Evolutionary conservation across 2,113 vertebrate genomes (phyloP).

Genomic region (Trichomycterus rosablanca): DNA sequence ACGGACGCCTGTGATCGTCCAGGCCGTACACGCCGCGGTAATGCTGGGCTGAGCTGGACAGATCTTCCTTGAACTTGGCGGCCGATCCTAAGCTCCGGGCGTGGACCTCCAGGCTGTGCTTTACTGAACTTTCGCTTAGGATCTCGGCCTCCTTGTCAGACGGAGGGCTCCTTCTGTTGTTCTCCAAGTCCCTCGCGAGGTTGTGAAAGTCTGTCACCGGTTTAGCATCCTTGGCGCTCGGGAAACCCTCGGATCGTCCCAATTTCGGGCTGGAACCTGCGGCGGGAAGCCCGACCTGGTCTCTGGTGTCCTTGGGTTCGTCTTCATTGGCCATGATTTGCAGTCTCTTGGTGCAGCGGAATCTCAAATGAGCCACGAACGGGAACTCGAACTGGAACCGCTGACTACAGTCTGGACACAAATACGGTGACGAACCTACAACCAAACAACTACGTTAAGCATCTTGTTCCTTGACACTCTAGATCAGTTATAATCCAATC

Average conservation of each 20-base stretch:
- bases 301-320: conserved; percentile 58
- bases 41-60: conserved; percentile 82
- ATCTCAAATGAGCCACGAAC: conserved; percentile 85
- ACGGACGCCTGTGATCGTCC: conserved; percentile 77
- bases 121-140: conserved; percentile 70
- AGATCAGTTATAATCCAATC: too few relatives aligned
- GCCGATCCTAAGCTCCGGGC: conserved; percentile 43
- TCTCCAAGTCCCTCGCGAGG: conserved; percentile 87
- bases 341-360: conserved; percentile 90
- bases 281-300: conserved; percentile 55
- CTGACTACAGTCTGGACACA: conserved; percentile 90
- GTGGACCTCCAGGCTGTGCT: conserved; percentile 68
- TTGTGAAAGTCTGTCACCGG: conserved; percentile 95
- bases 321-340: conserved; percentile 69
- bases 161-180: conserved; percentile 68
- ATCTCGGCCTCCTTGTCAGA: conserved; percentile 72
- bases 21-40: conserved; percentile 82
- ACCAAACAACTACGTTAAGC: conserved; percentile 18
- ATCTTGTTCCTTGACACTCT: too few relatives aligned
- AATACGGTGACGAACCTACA: conserved; percentile 75
- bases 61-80: conserved; percentile 77
- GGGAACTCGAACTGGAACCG: conserved; percentile 96
- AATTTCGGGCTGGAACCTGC: conserved; percentile 65
- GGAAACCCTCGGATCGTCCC: conserved; percentile 63
- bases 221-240: conserved; percentile 65